Evolutionary conservation across 2,797 vertebrate genomes (phyloP), one percentile per base, ranked within the genome.

Genomic region (Acanthurus lineatus): DNA sequence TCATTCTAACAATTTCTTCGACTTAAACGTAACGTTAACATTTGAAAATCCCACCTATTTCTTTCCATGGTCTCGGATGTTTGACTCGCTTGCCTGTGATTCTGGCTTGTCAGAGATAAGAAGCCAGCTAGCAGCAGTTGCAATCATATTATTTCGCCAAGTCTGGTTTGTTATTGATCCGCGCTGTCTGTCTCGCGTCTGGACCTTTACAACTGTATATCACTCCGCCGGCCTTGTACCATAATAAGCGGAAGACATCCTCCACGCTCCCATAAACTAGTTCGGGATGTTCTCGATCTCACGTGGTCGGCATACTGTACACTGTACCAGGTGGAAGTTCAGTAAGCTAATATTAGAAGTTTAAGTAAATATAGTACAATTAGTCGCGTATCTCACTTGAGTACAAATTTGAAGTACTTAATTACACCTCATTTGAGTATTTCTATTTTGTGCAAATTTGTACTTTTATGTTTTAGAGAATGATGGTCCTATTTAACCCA

Each of bases 31-130:
- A 32, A 32, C 28, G 28, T 88, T 84, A 3, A 63, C 20, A 9
- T 51, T 58, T 87, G 85, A 83, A 91, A 94, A 94, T 70, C 96
- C 93, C 93, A 98, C 95, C 97, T 97, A 95, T 97, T 98, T 94
- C 96, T 96, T 81, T 98, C 97, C 97, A 98, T 98, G 73, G 80
- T 91, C 89, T 87, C 80, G 81, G 67, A n/a, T 59, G 79, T 75
- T 49, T 40, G 70, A 20, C 56, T 44, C 22, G 48, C 20, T 48
- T 22, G 75, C 16, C 51, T 10, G n/a, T 32, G 19, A 6, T 60
- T 53, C 14, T 61, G 53, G 63, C 69, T 71, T 2, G 19, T 10
- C 8, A 52, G 53, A 51, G 16, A 49, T 48, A n/a, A 66, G 32
- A 77, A 45, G 58, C 72, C 71, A 57, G 75, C 75, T 73, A 78